Evolutionary conservation across 37 sponge, comb jelly and placozoan species (phyloP).

Genomic region (Eunapius fragilis): DNA sequence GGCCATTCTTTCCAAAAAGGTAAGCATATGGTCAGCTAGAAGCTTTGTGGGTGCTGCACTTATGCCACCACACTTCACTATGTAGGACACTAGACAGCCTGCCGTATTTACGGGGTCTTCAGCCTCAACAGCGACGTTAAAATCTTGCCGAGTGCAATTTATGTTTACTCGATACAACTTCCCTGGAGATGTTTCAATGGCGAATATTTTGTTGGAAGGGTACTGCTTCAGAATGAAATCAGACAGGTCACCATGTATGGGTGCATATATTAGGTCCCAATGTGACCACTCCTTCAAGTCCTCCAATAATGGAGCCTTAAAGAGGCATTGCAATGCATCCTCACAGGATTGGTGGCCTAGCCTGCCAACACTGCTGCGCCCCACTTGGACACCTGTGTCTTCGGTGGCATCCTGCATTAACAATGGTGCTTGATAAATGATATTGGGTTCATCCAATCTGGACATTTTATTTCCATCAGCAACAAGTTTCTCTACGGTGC

Average conservation of each 20-base stretch:
- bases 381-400: background rate
- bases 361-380: background rate
- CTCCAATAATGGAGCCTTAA: constrained; percentile 43
- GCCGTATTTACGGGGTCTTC: constrained; percentile 23
- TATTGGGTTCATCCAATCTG: background rate
- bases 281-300: constrained; percentile 63
- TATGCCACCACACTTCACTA: constrained; percentile 41
- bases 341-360: constrained; percentile 44
- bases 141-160: constrained; percentile 28
- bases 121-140: constrained; percentile 31
- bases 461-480: background rate
- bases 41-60: constrained; percentile 26
- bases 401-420: constrained; percentile 12
- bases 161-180: constrained; percentile 28
- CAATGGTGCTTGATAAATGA: constrained; percentile 21
- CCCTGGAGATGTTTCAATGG: constrained; percentile 42
- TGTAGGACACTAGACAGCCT: constrained; percentile 44
- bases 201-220: background rate
- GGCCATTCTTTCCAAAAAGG: constrained; percentile 41
- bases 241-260: constrained; percentile 30
- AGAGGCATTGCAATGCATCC: constrained; percentile 33
- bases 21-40: constrained; percentile 25
- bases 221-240: constrained; percentile 20
- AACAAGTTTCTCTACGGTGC: constrained; percentile 56
- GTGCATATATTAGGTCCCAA: constrained; percentile 60